Conservation (phyloP, 2,113 vertebrate genomes). For the Falcunculus frontatus region DNA sequence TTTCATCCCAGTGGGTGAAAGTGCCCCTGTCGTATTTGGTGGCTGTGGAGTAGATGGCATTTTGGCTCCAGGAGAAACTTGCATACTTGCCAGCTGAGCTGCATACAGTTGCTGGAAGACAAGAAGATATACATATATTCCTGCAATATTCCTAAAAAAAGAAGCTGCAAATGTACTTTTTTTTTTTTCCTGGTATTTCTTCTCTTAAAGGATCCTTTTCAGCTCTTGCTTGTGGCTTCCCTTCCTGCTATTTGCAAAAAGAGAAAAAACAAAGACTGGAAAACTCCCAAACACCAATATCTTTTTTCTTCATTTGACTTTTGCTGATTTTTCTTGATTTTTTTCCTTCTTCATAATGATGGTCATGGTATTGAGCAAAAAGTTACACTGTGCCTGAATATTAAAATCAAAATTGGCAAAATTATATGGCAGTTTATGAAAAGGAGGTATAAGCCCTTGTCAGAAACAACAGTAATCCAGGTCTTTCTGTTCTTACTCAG, state of each 20-base stretch:
- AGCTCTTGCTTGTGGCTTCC: background rate
- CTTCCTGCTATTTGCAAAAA: background rate
- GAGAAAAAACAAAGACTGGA: background rate
- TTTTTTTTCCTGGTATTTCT: background rate
- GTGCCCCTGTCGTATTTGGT: slow-evolving; percentile 85
- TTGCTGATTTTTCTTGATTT: background rate
- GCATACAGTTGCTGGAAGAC: slow-evolving; percentile 95
- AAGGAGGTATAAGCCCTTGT: background rate
- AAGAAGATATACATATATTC: slow-evolving; percentile 65
- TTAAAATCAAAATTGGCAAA: background rate
- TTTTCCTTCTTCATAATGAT: background rate
- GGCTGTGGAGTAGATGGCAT: slow-evolving; percentile 93
- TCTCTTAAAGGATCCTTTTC: background rate
- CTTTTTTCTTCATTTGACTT: background rate
- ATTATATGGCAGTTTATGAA: background rate
- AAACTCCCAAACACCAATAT: background rate
- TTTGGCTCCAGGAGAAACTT: slow-evolving; percentile 98
- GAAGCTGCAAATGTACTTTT: background rate
- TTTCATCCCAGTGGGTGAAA: slow-evolving; percentile 95
- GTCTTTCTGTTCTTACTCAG: background rate
- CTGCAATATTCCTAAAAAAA: slow-evolving; percentile 9
- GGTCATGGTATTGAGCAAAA: background rate
- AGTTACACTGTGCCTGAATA: background rate
- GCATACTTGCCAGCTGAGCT: slow-evolving; percentile 98
- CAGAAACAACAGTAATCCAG: background rate